A percentile compares a stretch with the other conserved stretches of the same genome.
Conservation (phyloP, 2,888 invertebrate genomes). For the Agrypnus murinus region DNA sequence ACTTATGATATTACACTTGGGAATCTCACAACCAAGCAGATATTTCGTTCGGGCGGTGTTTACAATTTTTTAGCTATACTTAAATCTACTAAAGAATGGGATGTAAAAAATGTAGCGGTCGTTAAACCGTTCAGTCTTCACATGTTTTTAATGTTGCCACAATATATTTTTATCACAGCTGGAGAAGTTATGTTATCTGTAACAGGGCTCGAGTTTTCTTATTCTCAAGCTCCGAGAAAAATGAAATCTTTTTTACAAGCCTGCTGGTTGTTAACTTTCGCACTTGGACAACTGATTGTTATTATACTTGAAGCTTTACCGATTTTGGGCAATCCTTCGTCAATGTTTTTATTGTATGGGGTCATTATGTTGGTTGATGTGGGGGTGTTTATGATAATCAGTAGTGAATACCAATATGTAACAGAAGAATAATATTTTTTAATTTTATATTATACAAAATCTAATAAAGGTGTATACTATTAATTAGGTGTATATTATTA, state of each 20-base stretch:
- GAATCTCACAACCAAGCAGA: not conserved
- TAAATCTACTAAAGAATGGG: not conserved
- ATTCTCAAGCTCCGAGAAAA: constrained; percentile 91
- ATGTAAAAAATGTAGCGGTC: not conserved
- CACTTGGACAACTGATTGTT: constrained; percentile 94
- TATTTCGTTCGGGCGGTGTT: not conserved
- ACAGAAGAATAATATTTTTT: not conserved
- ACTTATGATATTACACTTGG: not conserved
- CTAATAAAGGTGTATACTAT: too few species aligned
- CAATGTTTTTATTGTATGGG: not conserved
- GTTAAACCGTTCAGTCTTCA: constrained; percentile 77
- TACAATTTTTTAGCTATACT: not conserved
- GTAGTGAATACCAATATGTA: not conserved
- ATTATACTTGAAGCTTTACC: constrained; percentile 88
- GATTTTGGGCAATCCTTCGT: constrained; percentile 80
- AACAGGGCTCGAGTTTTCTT: constrained; percentile 96
- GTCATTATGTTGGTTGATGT: not conserved
- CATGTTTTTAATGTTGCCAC: constrained; percentile 91
- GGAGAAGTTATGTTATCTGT: constrained; percentile 98
- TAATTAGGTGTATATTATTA: too few species aligned
- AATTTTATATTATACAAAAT: too few species aligned
- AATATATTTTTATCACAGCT: constrained; percentile 92
- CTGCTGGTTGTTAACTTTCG: constrained; percentile 93
- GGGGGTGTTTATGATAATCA: not conserved
- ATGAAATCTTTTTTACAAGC: constrained; percentile 97